Percentiles rank a stretch among this genome's conserved stretches.
phyloP scores from a whole-genome alignment of 2,113 vertebrate species.

The Hippoglossus stenolepis region DNA sequence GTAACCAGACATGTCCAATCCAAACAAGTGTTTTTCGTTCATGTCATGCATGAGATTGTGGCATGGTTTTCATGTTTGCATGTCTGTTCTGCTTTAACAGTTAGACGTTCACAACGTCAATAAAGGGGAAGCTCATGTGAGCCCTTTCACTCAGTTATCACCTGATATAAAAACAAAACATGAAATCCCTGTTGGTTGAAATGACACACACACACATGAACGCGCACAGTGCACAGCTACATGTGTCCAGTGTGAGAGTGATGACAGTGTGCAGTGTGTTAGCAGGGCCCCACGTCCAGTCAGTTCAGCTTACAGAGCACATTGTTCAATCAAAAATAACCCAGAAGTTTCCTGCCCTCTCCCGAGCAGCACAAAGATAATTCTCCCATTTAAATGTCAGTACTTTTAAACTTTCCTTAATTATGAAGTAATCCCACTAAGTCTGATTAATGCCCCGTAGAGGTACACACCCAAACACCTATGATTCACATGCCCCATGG shows the following conservation, averaged over 20 bases:
- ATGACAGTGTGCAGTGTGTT: constrained; percentile 16
- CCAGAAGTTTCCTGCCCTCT: constrained; percentile 4
- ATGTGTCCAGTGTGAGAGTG: neutral
- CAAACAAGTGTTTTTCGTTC: constrained; percentile 21
- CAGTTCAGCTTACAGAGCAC: neutral
- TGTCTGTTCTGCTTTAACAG: constrained; percentile 60
- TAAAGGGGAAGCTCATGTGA: constrained; percentile 30
- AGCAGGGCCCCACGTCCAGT: constrained; percentile 37
- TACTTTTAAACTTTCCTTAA: neutral
- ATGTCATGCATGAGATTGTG: constrained; percentile 69
- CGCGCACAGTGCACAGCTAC: neutral
- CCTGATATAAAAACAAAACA: neutral
- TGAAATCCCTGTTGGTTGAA: no score
- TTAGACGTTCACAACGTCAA: constrained; percentile 10
- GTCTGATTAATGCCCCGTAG: neutral
- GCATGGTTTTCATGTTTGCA: constrained; percentile 74
- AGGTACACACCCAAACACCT: constrained; percentile 14
- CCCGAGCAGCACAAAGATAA: constrained; percentile 6
- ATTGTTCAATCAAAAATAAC: constrained; percentile 48
- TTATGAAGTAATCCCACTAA: constrained; percentile 9
- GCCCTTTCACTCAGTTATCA: neutral
- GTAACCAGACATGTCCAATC: neutral
- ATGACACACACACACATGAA: neutral
- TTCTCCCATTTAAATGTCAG: neutral
- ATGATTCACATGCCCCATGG: neutral